phyloP scores from a whole-genome alignment of 2,113 vertebrate genomes.

The Malurus elegans region DNA sequence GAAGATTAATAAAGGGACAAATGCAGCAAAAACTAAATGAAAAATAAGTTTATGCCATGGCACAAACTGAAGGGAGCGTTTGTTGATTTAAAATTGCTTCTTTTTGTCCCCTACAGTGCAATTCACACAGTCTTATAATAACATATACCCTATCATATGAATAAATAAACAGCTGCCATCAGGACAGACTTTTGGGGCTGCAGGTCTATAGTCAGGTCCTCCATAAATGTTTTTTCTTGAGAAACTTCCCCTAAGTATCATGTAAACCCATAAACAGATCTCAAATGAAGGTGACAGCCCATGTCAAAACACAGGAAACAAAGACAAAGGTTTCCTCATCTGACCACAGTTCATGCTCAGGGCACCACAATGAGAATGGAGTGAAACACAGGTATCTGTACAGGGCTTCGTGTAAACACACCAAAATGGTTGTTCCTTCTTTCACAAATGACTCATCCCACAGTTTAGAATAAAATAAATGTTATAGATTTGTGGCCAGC shows the following conservation, averaged over 20 bases:
- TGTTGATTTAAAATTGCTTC: not conserved
- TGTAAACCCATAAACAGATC: accelerated
- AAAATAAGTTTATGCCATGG: not conserved
- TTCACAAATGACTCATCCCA: not conserved
- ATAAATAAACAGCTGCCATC: not conserved
- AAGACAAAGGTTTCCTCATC: not conserved
- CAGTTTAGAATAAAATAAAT: not conserved
- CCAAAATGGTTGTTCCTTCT: not conserved
- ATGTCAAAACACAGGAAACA: accelerated
- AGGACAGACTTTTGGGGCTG: not conserved
- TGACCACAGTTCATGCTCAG: not conserved
- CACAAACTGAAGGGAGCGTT: not conserved
- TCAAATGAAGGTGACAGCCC: not conserved
- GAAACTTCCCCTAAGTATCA: not conserved
- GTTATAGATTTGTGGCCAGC: accelerated
- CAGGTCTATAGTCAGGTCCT: not conserved
- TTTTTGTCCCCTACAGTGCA: not conserved
- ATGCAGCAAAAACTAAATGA: not conserved
- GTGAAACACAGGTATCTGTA: not conserved
- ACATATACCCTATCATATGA: not conserved
- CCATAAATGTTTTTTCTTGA: not conserved
- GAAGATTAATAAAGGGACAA: not conserved
- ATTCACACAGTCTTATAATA: not conserved
- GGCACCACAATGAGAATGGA: not conserved
- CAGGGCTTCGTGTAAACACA: not conserved